These are phyloP conservation scores for Falco cherrug DNA, from an alignment of 2,797 vertebrate species.

Conservation along the genomic window DNA sequence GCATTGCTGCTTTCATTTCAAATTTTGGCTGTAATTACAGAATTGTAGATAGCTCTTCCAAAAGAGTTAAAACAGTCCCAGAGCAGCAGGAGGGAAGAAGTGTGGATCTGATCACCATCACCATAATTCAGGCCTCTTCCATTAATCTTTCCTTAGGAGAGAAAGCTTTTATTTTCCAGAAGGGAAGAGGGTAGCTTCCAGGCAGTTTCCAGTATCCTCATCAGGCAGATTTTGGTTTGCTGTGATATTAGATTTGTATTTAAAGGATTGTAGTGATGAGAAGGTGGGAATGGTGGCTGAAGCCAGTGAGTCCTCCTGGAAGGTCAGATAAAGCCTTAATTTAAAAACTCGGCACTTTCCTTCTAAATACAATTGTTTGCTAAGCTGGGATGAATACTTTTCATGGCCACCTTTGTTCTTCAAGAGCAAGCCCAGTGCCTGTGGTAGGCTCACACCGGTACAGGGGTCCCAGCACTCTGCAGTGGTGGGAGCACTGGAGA, in stretches of 20 bases:
- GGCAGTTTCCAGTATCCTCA: fast-evolving
- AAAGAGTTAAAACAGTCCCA: neutral
- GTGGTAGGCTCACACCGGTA: neutral
- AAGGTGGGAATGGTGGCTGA: neutral
- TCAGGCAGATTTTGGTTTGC: neutral
- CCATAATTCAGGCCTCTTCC: neutral
- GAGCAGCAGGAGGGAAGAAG: neutral
- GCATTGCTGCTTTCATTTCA: neutral
- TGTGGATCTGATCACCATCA: neutral
- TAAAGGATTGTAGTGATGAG: neutral
- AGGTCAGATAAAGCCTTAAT: neutral
- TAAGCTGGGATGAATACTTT: neutral
- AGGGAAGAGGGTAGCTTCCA: neutral
- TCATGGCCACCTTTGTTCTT: neutral
- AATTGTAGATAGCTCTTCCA: neutral
- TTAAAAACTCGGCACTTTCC: neutral
- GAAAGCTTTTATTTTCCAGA: neutral
- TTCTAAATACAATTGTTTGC: neutral
- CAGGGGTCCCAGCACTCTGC: neutral
- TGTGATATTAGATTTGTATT: neutral
- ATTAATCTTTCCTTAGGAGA: neutral
- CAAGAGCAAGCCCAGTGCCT: neutral
- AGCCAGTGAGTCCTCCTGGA: neutral
- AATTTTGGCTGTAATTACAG: neutral
- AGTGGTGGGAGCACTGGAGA: neutral